These are phyloP conservation scores for Tragelaphus imberbis DNA, from an alignment of 2,113 vertebrate genomes.

Conservation along the genomic window DNA sequence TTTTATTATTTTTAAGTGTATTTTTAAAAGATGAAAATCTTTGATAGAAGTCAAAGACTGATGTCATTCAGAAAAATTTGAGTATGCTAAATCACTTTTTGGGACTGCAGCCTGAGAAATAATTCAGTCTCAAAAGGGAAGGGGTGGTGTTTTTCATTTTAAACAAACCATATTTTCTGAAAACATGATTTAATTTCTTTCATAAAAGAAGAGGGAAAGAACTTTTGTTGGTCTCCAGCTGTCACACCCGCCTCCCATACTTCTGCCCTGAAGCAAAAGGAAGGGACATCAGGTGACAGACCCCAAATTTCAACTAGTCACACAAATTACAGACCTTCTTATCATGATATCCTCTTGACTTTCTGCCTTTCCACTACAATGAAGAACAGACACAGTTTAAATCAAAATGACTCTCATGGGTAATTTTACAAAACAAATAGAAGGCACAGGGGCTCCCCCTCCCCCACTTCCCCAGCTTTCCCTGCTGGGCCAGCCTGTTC, in stretches of 20 bases:
- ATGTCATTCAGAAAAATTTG: background rate
- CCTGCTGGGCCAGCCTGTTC: conserved; percentile 39
- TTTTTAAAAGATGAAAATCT: conserved; percentile 22
- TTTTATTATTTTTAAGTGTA: background rate
- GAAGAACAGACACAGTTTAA: conserved; percentile 61
- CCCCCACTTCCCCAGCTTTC: background rate
- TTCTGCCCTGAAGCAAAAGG: conserved; percentile 58
- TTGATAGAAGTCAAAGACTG: background rate
- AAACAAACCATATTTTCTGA: background rate
- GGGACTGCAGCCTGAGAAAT: background rate
- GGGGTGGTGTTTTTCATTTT: background rate
- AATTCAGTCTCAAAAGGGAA: background rate
- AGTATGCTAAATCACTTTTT: background rate
- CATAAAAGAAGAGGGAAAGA: conserved; percentile 12
- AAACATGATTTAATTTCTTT: conserved; percentile 32
- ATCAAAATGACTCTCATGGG: conserved; percentile 62
- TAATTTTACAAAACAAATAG: conserved; percentile 58
- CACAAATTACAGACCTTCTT: conserved; percentile 71
- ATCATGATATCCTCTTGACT: conserved; percentile 38
- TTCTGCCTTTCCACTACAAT: conserved; percentile 53
- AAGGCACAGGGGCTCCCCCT: background rate
- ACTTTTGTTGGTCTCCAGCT: conserved; percentile 47
- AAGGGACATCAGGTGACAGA: conserved; percentile 65
- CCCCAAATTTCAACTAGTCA: conserved; percentile 65
- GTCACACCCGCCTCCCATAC: background rate